Evolutionary conservation across 2,113 vertebrate species (phyloP), one percentile per base, ranked within the genome.

Genomic region (Pandion haliaetus): DNA sequence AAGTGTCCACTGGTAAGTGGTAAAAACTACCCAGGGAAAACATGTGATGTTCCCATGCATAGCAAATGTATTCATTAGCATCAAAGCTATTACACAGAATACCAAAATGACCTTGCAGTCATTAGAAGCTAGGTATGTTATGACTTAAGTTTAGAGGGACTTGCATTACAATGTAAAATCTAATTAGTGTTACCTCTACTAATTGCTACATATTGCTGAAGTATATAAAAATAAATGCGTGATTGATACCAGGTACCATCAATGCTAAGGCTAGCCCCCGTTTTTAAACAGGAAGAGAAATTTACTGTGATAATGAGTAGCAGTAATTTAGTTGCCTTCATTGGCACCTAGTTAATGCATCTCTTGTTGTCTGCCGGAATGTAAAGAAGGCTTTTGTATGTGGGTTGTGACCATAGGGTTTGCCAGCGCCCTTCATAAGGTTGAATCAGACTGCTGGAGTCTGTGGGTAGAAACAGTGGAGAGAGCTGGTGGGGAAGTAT

Each of bases 131-230:
- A 96, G 94, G 97, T 97, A 19, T 95, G 94, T 97, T 98, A 93
- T 91, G 97, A 92, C 97, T 98, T 97, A 96, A 98, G 97, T 98
- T 98, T 97, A 97, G 97, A 95, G 95, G 95, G 95, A 97, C 96
- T 97, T 90, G 95, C 95, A 97, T 95, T 98, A 97, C 97, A 97
- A 96, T 97, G 98, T 98, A 98, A 97, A 97, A 96, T 96, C 98
- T 98, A 98, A 98, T 98, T 98, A 98, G 97, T 78, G 84, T 94
- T 97, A 90, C 91, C 95, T 97, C 94, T 95, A 55, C 97, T 98
- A 98, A 98, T 98, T 98, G 96, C 97, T 96, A 45, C 93, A 73
- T 95, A 91, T 95, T 92, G 93, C 93, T 94, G 94, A 98, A 95
- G 86, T 97, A 80, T 93, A 95, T 96, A 91, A 97, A 95, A 98